Conservation (phyloP, 2,888 invertebrate species). For the Acanthosoma haemorrhoidale region DNA sequence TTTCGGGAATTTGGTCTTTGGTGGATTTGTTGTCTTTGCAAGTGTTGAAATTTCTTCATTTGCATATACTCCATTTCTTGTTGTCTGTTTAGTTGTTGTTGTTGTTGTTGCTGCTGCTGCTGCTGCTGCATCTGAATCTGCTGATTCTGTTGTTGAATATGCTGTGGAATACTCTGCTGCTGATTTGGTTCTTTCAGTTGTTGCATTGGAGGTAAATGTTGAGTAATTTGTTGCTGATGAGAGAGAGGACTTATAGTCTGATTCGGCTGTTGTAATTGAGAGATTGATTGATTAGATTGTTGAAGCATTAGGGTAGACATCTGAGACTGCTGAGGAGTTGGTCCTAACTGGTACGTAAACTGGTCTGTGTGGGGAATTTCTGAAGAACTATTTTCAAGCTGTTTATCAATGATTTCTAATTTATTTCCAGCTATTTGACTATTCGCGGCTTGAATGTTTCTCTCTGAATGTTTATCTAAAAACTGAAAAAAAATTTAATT, state of each 20-base stretch:
- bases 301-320: conserved; percentile 53
- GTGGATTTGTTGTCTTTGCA: conserved; percentile 35
- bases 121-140: conserved; percentile 43
- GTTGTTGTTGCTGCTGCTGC: background rate
- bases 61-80: conserved; percentile 36
- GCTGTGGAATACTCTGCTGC: conserved; percentile 34
- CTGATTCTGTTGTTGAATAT: conserved; percentile 40
- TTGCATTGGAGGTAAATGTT: conserved; percentile 37
- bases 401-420: conserved; percentile 39
- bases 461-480: conserved; percentile 40
- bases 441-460: conserved; percentile 37
- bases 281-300: conserved; percentile 46
- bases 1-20: conserved; percentile 23
- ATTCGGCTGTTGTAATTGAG: conserved; percentile 27
- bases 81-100: conserved; percentile 29
- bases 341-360: conserved; percentile 38
- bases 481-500: conserved; percentile 35
- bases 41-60: conserved; percentile 35
- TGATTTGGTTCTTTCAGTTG: conserved; percentile 36
- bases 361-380: conserved; percentile 37
- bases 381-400: conserved; percentile 39
- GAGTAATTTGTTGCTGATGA: conserved; percentile 41
- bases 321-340: conserved; percentile 54
- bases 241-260: conserved; percentile 8
- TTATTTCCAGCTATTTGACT: conserved; percentile 42